Base-by-base conservation (phyloP, 2,888 invertebrate genomes). In the Polietes domitor region DNA sequence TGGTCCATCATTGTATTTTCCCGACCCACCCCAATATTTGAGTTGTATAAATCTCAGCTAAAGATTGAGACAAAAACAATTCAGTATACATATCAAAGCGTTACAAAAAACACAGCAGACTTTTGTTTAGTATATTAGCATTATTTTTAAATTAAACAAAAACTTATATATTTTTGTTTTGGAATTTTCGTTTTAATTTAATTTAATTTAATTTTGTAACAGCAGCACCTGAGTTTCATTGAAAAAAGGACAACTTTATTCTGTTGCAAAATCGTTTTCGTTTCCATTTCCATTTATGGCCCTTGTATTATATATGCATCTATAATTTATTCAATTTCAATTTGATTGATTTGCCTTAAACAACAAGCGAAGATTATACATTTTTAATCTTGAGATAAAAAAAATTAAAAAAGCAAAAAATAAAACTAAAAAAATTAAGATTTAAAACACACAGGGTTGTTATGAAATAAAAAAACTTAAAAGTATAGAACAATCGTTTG, bases 401-500 rank as follows among this genome's bases (percentile, higher is more conserved):
- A 50, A 26, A 63, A 65, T n/a, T n/a, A 55, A 21, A n/a, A 28
- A 61, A 61, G 53, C 32, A 77, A 53, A 12, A 53, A 70, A 58
- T 28, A 65, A 28, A 9, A 70, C 7, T 37, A 63, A n/a, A 32
- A 68, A 74, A 26, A 41, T 61, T 15, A 75, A 79, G 73, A 79
- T 70, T 50, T 77, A 71, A 80, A 65, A 83, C 26, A 85, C 85
- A 85, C 82, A 86, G 85, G 86, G 85, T 86, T 86, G 85, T 86
- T 85, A 86, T 80, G 76, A 82, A 85, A 86, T 82, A 84, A 86
- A 41, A 41, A 68, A 82, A 80, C 77, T 82, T 82, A 82, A 84
- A 82, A 85, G 72, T 82, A 86, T 77, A 85, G 85, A 86, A 87
- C 87, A 87, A 87, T 87, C 87, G 87, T 87, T 86, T 85, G 81